A percentile compares a stretch with the other conserved stretches of the same genome.
phyloP scores from a whole-genome alignment of 1,140 invertebrate species.

The Diabrotica virgifera region DNA sequence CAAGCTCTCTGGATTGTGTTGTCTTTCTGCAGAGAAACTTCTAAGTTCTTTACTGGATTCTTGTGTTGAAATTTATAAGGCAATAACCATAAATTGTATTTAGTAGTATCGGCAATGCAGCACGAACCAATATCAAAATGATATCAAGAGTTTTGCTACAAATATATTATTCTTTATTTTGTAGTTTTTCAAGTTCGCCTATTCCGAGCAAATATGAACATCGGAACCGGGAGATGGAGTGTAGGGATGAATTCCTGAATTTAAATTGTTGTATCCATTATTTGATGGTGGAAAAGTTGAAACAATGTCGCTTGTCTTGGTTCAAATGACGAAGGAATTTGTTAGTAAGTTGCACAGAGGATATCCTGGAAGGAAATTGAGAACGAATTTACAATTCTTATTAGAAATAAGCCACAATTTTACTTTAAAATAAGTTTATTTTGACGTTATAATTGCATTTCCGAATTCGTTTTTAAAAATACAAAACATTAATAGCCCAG shows the following conservation, averaged over 20 bases:
- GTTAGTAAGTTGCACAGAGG: too few relatives aligned
- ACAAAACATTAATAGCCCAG: too few relatives aligned
- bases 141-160: conserved; percentile 17
- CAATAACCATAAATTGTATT: conserved; percentile 19
- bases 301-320: too few relatives aligned
- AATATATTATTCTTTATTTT: conserved; percentile 13
- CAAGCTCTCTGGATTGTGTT: too few relatives aligned
- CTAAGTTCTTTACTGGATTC: conserved; percentile 1
- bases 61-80: conserved; percentile 13
- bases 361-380: too few relatives aligned
- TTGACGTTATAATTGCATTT: too few relatives aligned
- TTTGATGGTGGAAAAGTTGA: too few relatives aligned
- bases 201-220: background rate
- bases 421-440: too few relatives aligned
- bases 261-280: background rate
- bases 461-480: too few relatives aligned
- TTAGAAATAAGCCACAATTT: too few relatives aligned
- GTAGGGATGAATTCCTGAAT: background rate
- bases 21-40: background rate
- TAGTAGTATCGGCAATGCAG: conserved; percentile 12
- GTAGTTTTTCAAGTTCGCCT: background rate
- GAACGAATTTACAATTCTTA: too few relatives aligned
- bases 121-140: conserved; percentile 17
- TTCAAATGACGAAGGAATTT: too few relatives aligned
- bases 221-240: background rate